phyloP scores from a whole-genome alignment of 2,113 vertebrate genomes.

The Pardalotus punctatus region DNA sequence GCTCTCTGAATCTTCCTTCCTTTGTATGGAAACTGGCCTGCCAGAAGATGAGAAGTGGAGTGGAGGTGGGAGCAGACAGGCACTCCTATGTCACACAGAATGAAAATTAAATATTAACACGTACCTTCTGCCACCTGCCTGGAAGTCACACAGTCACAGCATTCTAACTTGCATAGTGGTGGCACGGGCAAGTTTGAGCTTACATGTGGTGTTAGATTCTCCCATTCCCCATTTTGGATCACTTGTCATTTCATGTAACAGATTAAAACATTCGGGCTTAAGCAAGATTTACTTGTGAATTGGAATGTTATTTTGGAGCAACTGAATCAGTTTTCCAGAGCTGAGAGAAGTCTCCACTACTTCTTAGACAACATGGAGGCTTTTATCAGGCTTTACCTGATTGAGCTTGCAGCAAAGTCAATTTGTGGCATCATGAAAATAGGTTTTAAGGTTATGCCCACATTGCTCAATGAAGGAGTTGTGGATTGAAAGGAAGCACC shows the following conservation, averaged over 20 bases:
- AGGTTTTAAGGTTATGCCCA: not conserved
- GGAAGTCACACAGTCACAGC: not conserved
- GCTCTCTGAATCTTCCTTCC: not conserved
- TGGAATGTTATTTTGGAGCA: not conserved
- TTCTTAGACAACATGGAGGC: not conserved
- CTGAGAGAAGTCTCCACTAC: not conserved
- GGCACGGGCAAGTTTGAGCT: not conserved
- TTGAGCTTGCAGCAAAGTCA: not conserved
- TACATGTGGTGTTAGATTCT: not conserved
- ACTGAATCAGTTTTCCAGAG: not conserved
- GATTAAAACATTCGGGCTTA: not conserved
- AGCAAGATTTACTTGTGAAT: too few species aligned
- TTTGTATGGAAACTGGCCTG: not conserved
- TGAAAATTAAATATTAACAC: not conserved
- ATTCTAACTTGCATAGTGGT: not conserved
- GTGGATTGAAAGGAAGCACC: accelerated
- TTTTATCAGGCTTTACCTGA: not conserved
- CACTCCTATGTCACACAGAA: not conserved
- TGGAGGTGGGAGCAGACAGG: accelerated
- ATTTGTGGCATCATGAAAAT: not conserved
- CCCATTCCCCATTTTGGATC: not conserved
- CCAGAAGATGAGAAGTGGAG: not conserved
- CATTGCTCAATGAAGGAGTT: not conserved
- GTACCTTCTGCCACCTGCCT: not conserved
- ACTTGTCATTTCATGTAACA: not conserved